A percentile compares a stretch with the other conserved stretches of the same genome.
Conservation (phyloP, 1,140 invertebrate genomes). For the Meteorus sp. region DNA sequence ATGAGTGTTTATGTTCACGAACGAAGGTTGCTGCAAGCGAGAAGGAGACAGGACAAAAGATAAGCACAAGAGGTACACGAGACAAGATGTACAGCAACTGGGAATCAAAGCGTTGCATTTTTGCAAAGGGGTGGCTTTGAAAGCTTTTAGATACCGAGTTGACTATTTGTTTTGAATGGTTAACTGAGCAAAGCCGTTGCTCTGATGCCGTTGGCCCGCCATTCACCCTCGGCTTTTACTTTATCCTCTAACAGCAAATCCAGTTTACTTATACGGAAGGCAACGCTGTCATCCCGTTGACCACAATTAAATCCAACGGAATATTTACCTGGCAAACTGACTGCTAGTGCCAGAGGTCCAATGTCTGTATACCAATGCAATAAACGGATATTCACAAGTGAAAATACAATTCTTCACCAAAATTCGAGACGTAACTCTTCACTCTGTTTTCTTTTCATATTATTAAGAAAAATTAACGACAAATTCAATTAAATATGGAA, state of each 20-base stretch:
- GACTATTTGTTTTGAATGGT: conserved; percentile 21
- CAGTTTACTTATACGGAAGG: conserved; percentile 53
- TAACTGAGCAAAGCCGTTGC: conserved; percentile 13
- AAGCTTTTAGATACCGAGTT: neutral
- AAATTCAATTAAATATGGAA: too few species aligned
- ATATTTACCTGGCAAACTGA: conserved; percentile 47
- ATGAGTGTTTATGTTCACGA: too few species aligned
- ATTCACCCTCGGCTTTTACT: too few species aligned
- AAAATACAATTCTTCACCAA: too few species aligned
- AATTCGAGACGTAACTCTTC: too few species aligned
- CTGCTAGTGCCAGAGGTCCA: conserved; percentile 17
- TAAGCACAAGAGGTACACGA: too few species aligned
- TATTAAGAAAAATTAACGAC: too few species aligned
- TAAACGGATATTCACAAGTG: neutral
- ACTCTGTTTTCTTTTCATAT: too few species aligned
- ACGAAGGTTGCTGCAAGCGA: too few species aligned
- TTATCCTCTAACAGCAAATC: conserved; percentile 48
- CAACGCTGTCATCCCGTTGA: conserved; percentile 36
- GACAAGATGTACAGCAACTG: neutral
- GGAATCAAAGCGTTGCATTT: neutral
- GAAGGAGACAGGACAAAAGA: too few species aligned
- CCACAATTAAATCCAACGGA: conserved; percentile 51
- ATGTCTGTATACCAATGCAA: neutral
- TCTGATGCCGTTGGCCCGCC: conserved; percentile 10
- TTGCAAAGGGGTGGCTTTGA: neutral